phyloP scores from a whole-genome alignment of 2,888 invertebrate species.

The Spodoptera exigua region DNA sequence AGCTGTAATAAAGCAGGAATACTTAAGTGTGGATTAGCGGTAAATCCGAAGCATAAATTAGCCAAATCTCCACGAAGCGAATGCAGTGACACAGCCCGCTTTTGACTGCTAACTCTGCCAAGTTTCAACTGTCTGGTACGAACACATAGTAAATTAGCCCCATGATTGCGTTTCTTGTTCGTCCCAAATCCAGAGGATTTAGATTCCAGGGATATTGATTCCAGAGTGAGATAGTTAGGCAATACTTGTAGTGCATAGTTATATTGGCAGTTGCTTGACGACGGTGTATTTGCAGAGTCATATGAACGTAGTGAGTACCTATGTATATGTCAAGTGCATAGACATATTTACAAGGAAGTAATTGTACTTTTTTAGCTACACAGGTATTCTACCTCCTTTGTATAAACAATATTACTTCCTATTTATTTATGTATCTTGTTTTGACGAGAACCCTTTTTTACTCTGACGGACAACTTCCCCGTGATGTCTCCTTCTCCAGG shows the following conservation, averaged over 20 bases:
- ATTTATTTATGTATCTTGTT: too few species aligned
- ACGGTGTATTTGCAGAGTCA: too few species aligned
- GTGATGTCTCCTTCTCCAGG: too few species aligned
- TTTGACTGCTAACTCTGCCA: slow-evolving; percentile 65
- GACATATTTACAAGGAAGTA: too few species aligned
- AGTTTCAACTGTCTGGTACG: slow-evolving; percentile 41
- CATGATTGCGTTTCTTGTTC: slow-evolving; percentile 51
- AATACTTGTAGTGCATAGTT: slow-evolving; percentile 17
- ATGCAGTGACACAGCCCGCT: slow-evolving; percentile 59
- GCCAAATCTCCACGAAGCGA: slow-evolving; percentile 57
- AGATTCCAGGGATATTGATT: slow-evolving; percentile 6
- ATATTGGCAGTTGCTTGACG: slow-evolving; percentile 2
- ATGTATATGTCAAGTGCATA: too few species aligned
- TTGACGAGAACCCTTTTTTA: too few species aligned
- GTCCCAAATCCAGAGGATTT: slow-evolving; percentile 17
- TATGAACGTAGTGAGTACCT: too few species aligned
- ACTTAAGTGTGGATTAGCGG: slow-evolving; percentile 56
- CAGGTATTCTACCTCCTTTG: too few species aligned
- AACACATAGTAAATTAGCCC: slow-evolving; percentile 43
- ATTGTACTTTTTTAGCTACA: too few species aligned
- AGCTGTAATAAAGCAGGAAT: slow-evolving; percentile 14
- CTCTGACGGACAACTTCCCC: too few species aligned
- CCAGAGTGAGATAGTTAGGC: slow-evolving; percentile 6
- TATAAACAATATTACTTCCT: too few species aligned
- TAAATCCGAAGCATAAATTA: slow-evolving; percentile 69